Evolutionary conservation across 2,888 invertebrate species (phyloP), one percentile per base, ranked within the genome.

Genomic region (Stenolophus ochropezus): DNA sequence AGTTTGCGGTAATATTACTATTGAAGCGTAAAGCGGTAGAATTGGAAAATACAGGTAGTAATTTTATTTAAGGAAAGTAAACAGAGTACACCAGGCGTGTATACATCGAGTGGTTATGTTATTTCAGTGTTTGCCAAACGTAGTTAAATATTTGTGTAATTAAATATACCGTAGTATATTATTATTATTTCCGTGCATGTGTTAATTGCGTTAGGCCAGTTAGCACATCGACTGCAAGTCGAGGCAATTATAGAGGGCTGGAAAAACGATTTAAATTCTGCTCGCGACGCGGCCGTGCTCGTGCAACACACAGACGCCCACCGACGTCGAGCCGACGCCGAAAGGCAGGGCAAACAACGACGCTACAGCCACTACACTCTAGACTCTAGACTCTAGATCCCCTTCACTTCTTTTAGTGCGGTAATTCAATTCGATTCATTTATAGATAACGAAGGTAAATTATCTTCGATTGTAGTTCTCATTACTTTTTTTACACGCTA

Each of bases 371-470:
- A 21, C 33, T 27, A n/a, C 14, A 16, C 78, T 33, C 33, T n/a
- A 25, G 53, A 23, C 51, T n/a, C 33, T 27, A n/a, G 6, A 16
- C 78, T 33, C 33, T 8, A 42, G 56, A 51, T 80, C 58, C 56
- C 71, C 42, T 42, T 73, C 53, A 47, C 42, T 73, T 71, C 80
- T 69, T 79, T 79, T 79, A 79, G 51, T 79, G 69, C 69, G 71
- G 80, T 80, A 80, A 73, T 80, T 80, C 80, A 80, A 80, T 80
- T 80, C 80, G 71, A 53, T 80, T 80, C 80, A 80, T 80, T 80
- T 80, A 80, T 80, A 80, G 80, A 80, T 80, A 80, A 80, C 80
- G 80, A 80, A 80, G 80, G 80, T 80, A 80, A 80, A 80, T 80
- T 80, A 80, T 80, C 80, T 80, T 73, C 80, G 80, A 80, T 80